Base-by-base conservation (phyloP, 2,113 vertebrate species). In the Rafetus swinhoei region DNA sequence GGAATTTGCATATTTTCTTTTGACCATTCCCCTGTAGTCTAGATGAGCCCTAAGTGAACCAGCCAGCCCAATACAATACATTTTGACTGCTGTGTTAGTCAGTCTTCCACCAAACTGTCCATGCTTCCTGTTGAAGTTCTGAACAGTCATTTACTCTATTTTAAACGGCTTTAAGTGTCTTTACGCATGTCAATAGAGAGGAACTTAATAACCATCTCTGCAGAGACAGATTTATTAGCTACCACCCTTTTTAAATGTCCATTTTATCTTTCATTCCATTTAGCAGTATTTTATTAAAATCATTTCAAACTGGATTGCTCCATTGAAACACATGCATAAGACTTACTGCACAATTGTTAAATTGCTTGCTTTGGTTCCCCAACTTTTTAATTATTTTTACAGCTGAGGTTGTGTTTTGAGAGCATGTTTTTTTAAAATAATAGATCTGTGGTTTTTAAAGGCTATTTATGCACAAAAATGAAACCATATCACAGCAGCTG, bases 341-440 rank as follows among this genome's bases (percentile, higher is more conserved):
- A 22, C 84, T 94, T 90, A 79, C 86, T 74, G 60, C 50, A 53
- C 50, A 94, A 84, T 80, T 93, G 82, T 82, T 88, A 87, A 95
- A 87, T 90, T 57, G 6, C 19, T 92, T 91, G 35, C 95, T 91
- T 95, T 91, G 14, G 15, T 96, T 9, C 54, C 72, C 88, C 57
- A 82, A 79, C 65, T 56, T 81, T 85, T 82, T 86, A 3, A 57
- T 95, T 91, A 90, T 90, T 96, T 82, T 93, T 81, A 82, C 89
- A 94, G 90, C 72, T 95, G 89, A 94, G 96, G 81, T 65, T 80
- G 53, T 94, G 53, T 54, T 54, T 90, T 3, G 39, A 92, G 84
- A 29, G 83, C 89, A 59, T 91, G 79, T 93, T 87, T 92, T 94
- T 93, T 85, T 86, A 80, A 54, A 90, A 94, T 92, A 95, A 95